Percentiles rank a stretch among this genome's conserved stretches.
Conservation (phyloP, 2,888 invertebrate genomes). For the Cenopis cana region DNA sequence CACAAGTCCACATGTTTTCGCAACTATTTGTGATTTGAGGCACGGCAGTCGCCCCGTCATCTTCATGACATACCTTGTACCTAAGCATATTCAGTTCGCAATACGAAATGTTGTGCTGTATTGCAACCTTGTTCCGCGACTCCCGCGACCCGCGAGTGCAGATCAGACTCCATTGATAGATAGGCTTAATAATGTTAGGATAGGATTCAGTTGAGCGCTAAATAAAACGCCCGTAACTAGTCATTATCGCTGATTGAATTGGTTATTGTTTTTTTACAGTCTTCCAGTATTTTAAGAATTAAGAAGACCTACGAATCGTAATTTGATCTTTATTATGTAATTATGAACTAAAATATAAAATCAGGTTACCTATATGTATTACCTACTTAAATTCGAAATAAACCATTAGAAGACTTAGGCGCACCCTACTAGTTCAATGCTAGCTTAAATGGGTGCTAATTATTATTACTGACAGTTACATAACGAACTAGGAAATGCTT, state of each 20-base stretch:
- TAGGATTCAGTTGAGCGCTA: conserved; percentile 53
- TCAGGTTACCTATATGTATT: conserved; percentile 17
- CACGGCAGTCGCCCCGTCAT: no score
- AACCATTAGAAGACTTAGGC: conserved; percentile 55
- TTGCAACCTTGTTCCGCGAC: conserved; percentile 12
- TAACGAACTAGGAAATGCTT: conserved; percentile 34
- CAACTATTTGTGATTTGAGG: not conserved
- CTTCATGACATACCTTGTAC: no score
- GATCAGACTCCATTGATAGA: conserved; percentile 27
- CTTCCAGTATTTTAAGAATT: conserved; percentile 77
- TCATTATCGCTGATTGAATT: conserved; percentile 49
- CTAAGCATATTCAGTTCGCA: not conserved
- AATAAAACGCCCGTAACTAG: conserved; percentile 51
- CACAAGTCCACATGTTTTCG: conserved; percentile 4
- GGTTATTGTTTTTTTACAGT: conserved; percentile 66
- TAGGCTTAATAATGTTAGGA: conserved; percentile 53
- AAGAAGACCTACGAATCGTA: conserved; percentile 57
- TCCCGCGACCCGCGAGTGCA: conserved; percentile 8
- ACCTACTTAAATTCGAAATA: conserved; percentile 49
- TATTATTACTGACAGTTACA: conserved; percentile 60
- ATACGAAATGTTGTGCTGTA: not conserved
- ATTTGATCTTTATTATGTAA: conserved; percentile 53
- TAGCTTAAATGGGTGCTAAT: conserved; percentile 77
- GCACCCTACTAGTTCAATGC: conserved; percentile 69
- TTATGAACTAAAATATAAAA: conserved; percentile 25